A percentile compares a stretch with the other conserved stretches of the same genome.
Evolutionary conservation across 2,888 invertebrate genomes (phyloP).

Genomic region (Agrotis puta): DNA sequence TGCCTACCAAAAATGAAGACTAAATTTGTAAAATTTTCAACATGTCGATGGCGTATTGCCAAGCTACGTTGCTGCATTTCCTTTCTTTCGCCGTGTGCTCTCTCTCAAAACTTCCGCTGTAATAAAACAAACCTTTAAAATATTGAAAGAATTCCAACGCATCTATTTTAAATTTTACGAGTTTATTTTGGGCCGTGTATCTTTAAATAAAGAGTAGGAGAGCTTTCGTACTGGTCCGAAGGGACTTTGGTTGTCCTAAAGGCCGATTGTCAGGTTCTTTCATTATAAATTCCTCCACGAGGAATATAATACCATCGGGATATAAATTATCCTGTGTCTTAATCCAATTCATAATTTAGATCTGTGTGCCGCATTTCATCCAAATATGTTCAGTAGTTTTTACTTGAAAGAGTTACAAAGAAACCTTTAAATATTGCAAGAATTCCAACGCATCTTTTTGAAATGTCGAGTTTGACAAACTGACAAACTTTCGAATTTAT

Average conservation of each 20-base stretch:
- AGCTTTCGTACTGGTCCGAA: neutral
- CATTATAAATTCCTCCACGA: neutral
- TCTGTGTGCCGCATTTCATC: no score
- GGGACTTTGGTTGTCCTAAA: neutral
- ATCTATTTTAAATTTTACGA: conserved; percentile 27
- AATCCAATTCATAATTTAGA: no score
- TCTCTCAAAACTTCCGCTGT: conserved; percentile 51
- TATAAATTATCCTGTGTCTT: no score
- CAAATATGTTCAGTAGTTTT: no score
- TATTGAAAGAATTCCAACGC: conserved; percentile 30
- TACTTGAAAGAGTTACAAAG: conserved; percentile 5
- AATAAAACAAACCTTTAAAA: conserved; percentile 48
- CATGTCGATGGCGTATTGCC: conserved; percentile 60
- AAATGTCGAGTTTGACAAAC: conserved; percentile 6
- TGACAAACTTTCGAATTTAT: neutral
- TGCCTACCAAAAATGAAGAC: conserved; percentile 44
- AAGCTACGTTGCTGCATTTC: conserved; percentile 62
- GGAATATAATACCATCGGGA: no score
- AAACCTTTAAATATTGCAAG: conserved; percentile 33
- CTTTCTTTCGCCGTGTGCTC: conserved; percentile 46
- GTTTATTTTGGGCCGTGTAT: conserved; percentile 20
- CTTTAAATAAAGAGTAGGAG: neutral
- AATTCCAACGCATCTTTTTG: conserved; percentile 32
- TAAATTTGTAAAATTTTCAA: conserved; percentile 50
- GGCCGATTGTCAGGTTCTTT: neutral